Conservation (phyloP, 2,888 invertebrate species). For the Cephus spinipes region DNA sequence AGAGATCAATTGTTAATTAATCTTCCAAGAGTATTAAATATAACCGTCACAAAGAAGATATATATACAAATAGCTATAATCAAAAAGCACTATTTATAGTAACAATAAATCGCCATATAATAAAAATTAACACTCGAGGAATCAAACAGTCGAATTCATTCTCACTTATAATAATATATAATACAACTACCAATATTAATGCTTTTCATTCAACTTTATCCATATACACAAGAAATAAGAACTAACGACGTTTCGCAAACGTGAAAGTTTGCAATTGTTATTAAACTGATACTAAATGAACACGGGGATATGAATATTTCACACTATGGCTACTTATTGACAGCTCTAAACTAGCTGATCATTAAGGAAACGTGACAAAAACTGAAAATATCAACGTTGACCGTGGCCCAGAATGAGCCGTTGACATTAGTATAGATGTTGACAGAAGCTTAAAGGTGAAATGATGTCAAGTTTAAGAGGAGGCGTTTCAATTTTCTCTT, state of each 20-base stretch:
- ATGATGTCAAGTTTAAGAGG: constrained; percentile 5
- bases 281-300: background rate
- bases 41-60: background rate
- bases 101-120: background rate
- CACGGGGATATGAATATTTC: background rate
- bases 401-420: background rate
- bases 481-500: background rate
- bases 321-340: background rate
- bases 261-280: background rate
- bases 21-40: background rate
- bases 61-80: background rate
- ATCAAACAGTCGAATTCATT: background rate
- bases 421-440: background rate
- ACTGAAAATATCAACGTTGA: background rate
- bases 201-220: background rate
- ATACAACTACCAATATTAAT: background rate
- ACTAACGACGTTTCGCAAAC: background rate
- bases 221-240: background rate
- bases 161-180: background rate
- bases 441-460: constrained; percentile 10
- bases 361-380: constrained; percentile 1
- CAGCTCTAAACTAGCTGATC: background rate
- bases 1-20: background rate
- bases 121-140: background rate
- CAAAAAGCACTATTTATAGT: background rate